A percentile compares a stretch with the other conserved stretches of the same genome.
Conservation (phyloP, 2,113 vertebrate genomes). For the Hydropotes inermis region DNA sequence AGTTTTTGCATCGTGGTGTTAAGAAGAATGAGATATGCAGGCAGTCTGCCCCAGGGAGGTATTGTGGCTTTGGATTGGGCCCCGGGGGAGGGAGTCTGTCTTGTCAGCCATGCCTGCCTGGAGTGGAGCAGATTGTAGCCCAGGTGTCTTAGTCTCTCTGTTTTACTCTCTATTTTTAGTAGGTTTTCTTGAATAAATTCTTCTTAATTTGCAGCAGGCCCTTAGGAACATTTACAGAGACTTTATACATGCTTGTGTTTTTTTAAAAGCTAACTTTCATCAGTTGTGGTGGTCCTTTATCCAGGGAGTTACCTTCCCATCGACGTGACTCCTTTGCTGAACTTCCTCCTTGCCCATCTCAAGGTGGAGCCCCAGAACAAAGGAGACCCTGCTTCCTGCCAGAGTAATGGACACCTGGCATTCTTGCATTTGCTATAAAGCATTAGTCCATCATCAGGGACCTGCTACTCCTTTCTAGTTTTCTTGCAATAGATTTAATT, state of each 20-base stretch:
- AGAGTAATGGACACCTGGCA: no score
- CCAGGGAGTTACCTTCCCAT: neutral
- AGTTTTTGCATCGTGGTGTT: fast-evolving
- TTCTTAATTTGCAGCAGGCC: neutral
- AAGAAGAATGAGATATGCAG: neutral
- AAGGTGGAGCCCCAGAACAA: neutral
- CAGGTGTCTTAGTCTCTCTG: neutral
- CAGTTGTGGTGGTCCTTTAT: neutral
- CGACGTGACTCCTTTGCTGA: fast-evolving
- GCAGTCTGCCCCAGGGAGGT: neutral
- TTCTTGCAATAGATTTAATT: neutral
- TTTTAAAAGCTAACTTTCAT: neutral
- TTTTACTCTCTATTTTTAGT: neutral
- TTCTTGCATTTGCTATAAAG: no score
- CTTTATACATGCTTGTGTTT: no score
- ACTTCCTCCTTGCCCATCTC: neutral
- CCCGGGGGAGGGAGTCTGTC: neutral
- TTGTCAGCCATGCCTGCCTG: neutral
- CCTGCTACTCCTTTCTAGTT: neutral
- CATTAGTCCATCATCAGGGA: neutral
- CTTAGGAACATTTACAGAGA: neutral
- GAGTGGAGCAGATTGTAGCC: neutral
- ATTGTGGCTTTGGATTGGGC: neutral
- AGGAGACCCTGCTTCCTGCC: neutral
- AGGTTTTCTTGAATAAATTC: neutral